These are phyloP conservation scores for Equus quagga DNA, from an alignment of 2,113 vertebrate genomes.

Conservation along the genomic window DNA sequence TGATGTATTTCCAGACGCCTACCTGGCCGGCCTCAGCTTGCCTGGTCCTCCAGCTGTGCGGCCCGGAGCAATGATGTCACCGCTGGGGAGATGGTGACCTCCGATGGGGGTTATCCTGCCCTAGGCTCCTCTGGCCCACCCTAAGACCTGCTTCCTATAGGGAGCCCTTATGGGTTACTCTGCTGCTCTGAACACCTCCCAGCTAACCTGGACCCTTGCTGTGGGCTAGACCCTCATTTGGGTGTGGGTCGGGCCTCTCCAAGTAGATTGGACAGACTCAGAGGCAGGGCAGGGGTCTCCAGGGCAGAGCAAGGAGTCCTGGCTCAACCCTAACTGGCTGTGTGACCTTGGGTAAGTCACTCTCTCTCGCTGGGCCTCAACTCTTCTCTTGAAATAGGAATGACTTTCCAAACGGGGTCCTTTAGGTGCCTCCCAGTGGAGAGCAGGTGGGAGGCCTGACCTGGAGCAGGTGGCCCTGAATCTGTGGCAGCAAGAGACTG, in stretches of 20 bases:
- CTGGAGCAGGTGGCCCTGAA: not conserved
- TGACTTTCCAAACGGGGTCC: not conserved
- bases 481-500: not conserved
- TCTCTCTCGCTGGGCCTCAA: not conserved
- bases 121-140: not conserved
- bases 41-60: not conserved
- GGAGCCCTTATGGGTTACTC: not conserved
- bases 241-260: fast-evolving
- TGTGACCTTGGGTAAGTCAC: not conserved
- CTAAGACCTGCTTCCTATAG: not conserved
- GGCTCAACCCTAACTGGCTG: not conserved
- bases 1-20: not conserved
- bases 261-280: fast-evolving
- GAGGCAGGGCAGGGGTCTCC: not conserved
- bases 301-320: not conserved
- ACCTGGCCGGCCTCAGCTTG: not conserved
- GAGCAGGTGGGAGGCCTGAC: not conserved
- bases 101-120: conserved; percentile 52
- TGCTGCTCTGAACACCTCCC: not conserved
- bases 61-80: conserved; percentile 12
- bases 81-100: conserved; percentile 42
- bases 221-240: too few species aligned
- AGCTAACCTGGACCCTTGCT: not conserved
- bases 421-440: not conserved
- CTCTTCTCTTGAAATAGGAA: not conserved